Percentiles rank a stretch among this genome's conserved stretches.
phyloP scores from a whole-genome alignment of 2,888 invertebrate genomes.

The Heliothis peltigera region DNA sequence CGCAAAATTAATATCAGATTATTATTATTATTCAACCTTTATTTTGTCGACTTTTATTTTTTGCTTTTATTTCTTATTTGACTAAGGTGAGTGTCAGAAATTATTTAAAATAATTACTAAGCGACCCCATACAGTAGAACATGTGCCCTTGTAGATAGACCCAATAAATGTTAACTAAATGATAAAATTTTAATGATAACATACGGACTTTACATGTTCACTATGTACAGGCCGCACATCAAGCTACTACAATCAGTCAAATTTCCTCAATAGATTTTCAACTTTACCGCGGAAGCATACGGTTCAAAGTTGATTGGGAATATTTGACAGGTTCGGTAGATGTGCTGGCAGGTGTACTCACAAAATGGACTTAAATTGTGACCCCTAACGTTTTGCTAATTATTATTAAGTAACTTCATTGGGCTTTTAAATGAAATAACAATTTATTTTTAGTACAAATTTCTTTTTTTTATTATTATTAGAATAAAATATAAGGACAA shows the following conservation, averaged over 20 bases:
- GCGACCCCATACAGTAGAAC: conserved; percentile 66
- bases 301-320: no score
- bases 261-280: no score
- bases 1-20: no score
- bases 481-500: neutral
- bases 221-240: no score
- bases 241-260: no score
- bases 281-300: no score
- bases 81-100: conserved; percentile 16
- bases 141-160: conserved; percentile 79
- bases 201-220: conserved; percentile 10
- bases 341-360: no score
- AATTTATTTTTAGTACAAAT: conserved; percentile 62
- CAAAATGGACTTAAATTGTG: neutral
- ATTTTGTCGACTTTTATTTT: no score
- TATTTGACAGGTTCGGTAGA: no score
- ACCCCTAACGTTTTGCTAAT: conserved; percentile 2
- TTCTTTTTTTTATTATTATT: conserved; percentile 22
- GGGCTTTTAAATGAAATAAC: conserved; percentile 19
- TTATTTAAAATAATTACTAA: conserved; percentile 32
- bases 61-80: no score
- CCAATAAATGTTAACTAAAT: conserved; percentile 59
- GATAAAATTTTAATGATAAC: conserved; percentile 4
- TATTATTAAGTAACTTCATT: neutral
- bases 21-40: no score